A percentile compares a stretch with the other conserved stretches of the same genome.
These are phyloP conservation scores for Antrozous pallidus DNA, from an alignment of 2,797 vertebrate genomes.

Conservation along the genomic window DNA sequence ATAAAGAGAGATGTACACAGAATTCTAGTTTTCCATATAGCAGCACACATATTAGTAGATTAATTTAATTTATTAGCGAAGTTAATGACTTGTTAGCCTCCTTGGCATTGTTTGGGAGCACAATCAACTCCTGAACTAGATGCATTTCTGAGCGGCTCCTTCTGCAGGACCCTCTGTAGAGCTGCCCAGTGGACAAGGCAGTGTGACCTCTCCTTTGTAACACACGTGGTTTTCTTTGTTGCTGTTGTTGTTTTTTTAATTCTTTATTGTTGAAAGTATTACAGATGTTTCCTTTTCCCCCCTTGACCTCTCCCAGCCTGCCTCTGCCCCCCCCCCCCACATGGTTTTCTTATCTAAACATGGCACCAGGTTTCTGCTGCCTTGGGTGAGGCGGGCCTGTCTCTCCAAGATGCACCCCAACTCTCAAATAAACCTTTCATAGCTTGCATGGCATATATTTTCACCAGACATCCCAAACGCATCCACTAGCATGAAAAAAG, in stretches of 20 bases:
- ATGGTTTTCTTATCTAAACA: background rate
- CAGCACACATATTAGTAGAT: background rate
- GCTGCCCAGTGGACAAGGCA: background rate
- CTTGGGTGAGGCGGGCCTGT: fast-evolving
- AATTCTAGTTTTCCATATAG: slow-evolving; percentile 39
- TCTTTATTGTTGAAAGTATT: too few relatives aligned
- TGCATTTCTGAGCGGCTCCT: background rate
- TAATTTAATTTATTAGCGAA: slow-evolving; percentile 47
- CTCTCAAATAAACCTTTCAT: fast-evolving
- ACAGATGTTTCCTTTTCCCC: too few relatives aligned
- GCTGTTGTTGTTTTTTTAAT: too few relatives aligned
- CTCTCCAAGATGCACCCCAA: background rate
- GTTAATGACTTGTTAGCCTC: slow-evolving; percentile 41
- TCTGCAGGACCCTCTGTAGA: background rate
- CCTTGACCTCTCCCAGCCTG: too few relatives aligned
- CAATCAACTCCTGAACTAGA: background rate
- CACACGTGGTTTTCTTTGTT: background rate
- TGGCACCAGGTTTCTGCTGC: background rate
- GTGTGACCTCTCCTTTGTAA: background rate
- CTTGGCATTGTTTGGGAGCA: slow-evolving; percentile 32
- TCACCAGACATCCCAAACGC: background rate
- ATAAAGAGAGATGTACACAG: background rate
- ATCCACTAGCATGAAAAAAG: background rate
- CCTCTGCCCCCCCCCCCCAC: too few relatives aligned
- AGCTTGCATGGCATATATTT: background rate